phyloP scores from a whole-genome alignment of 2,888 invertebrate species.

The Drosophila colorata region DNA sequence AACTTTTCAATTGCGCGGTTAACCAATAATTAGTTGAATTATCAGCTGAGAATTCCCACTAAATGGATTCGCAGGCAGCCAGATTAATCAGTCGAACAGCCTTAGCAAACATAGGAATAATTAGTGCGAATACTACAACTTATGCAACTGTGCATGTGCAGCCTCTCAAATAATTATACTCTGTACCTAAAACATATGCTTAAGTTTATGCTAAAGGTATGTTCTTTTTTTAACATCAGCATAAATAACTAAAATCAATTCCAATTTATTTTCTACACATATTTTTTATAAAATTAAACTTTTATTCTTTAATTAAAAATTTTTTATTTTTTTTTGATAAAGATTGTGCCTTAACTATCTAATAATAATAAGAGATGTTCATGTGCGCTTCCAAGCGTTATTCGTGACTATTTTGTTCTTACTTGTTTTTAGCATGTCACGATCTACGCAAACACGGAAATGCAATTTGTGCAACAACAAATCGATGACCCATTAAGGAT shows the following conservation, averaged over 20 bases:
- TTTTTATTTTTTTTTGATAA: no score
- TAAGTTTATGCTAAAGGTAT: no score
- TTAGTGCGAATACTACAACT: not conserved
- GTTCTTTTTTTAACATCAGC: no score
- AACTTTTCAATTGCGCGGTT: slow-evolving; percentile 9
- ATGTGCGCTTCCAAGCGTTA: not conserved
- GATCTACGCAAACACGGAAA: slow-evolving; percentile 2
- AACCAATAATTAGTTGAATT: slow-evolving; percentile 22
- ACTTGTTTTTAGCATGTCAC: not conserved
- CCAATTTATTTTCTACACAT: no score
- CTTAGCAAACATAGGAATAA: not conserved
- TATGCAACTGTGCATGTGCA: no score
- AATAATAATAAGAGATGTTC: no score
- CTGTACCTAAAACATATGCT: no score
- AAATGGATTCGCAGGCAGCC: slow-evolving; percentile 14
- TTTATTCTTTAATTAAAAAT: no score
- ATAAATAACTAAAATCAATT: no score
- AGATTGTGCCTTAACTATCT: no score
- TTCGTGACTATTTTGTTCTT: not conserved
- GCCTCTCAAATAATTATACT: no score
- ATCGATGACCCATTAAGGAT: not conserved
- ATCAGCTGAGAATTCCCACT: slow-evolving; percentile 23
- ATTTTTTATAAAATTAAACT: no score
- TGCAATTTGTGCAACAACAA: not conserved
- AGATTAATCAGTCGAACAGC: slow-evolving; percentile 5